Base-by-base conservation (phyloP, 2,888 invertebrate species). In the Notodonta dromedarius region DNA sequence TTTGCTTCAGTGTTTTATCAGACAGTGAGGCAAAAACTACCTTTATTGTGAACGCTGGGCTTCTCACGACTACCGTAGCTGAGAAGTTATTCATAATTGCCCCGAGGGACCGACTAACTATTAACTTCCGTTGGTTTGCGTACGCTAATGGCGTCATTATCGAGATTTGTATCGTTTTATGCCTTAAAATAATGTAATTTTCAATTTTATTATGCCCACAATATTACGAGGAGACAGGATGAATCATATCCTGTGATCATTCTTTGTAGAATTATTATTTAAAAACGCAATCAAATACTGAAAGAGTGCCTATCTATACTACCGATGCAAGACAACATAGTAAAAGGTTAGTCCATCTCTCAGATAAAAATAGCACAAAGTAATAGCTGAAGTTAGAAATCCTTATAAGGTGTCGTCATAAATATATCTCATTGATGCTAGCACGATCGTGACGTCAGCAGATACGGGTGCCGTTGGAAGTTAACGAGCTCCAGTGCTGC, bases 61-160 rank as follows among this genome's bases (percentile, higher is more conserved):
- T 86, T 88, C 91, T 84, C 91, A 92, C 90, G 88, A 78, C 71
- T 73, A 70, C 76, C 70, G 77, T 70, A 85, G 82, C 83, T 87
- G 89, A 86, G 86, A 89, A 87, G 78, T 82, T 83, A 84, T 82
- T 85, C 82, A 80, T 80, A 83, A 86, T 84, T 77, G 72, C 79
- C 78, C 69, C 71, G 76, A 74, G 74, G 77, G 80, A 82, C 79
- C 75, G 71, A 81, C 80, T 80, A 82, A 87, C 87, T 87, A 88
- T 88, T 87, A 87, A 83, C 87, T 85, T 88, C 90, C 87, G 89
- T 86, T 86, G 84, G 83, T 83, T 80, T 77, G 80, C 80, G 79
- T 86, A 82, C 77, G 74, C 77, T 87, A 88, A 88, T 88, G 80
- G 83, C 70, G 74, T 80, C 79, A 85, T 86, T 88, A 87, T 76